A percentile compares a stretch with the other conserved stretches of the same genome.
Conservation (phyloP, 2,797 vertebrate species). For the Sebastolobus alascanus region DNA sequence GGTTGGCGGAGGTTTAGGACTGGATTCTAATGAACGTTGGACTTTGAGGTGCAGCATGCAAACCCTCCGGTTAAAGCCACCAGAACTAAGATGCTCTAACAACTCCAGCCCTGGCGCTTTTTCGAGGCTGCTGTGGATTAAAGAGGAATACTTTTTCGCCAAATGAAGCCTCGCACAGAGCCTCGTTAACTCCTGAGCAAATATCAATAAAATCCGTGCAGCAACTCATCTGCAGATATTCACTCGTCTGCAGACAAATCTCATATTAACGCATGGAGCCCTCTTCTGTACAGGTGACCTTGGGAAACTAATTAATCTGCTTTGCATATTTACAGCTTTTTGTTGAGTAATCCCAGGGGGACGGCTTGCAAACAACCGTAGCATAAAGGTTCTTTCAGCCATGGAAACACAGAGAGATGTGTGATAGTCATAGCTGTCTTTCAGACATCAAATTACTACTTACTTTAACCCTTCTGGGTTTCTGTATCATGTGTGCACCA, state of each 20-base stretch:
- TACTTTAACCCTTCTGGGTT: neutral
- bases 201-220: slow-evolving; percentile 57
- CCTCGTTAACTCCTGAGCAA: slow-evolving; percentile 67
- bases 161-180: slow-evolving; percentile 56
- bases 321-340: slow-evolving; percentile 77
- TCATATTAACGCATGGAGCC: slow-evolving; percentile 26
- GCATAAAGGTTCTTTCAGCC: slow-evolving; percentile 41
- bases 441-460: neutral
- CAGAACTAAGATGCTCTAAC: slow-evolving; percentile 80
- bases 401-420: slow-evolving; percentile 18
- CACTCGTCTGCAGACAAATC: slow-evolving; percentile 29
- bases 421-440: slow-evolving; percentile 22
- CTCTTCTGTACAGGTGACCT: slow-evolving; percentile 63
- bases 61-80: slow-evolving; percentile 67
- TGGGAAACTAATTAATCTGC: slow-evolving; percentile 71
- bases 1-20: slow-evolving; percentile 37
- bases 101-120: slow-evolving; percentile 47
- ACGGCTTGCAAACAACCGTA: slow-evolving; percentile 30
- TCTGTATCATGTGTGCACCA: neutral
- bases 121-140: slow-evolving; percentile 54
- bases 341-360: slow-evolving; percentile 46
- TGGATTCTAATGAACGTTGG: slow-evolving; percentile 66
- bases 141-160: slow-evolving; percentile 60
- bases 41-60: slow-evolving; percentile 51
- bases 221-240: slow-evolving; percentile 22